Conservation (phyloP, 2,113 vertebrate genomes). For the Cranoglanis bouderius region DNA sequence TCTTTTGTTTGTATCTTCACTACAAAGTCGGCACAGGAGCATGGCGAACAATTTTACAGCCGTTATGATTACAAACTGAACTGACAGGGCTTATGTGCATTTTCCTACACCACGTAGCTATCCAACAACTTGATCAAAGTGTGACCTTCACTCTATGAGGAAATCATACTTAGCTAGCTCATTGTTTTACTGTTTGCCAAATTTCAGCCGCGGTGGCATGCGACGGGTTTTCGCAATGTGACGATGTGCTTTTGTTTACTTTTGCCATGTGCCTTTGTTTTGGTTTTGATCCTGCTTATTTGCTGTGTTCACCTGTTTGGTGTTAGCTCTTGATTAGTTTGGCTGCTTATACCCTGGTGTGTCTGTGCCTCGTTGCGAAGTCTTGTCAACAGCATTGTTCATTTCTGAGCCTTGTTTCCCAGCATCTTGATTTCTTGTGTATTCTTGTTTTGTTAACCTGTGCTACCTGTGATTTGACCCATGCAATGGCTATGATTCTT, state of each 20-base stretch:
- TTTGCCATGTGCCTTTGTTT: not conserved
- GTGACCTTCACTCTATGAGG: not conserved
- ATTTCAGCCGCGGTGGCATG: not conserved
- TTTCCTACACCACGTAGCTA: no score
- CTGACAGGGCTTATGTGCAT: no score
- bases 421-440: not conserved
- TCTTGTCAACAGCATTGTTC: not conserved
- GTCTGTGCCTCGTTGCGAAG: not conserved
- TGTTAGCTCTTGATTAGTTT: not conserved
- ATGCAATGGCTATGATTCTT: not conserved
- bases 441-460: not conserved
- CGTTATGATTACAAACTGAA: no score
- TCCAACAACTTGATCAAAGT: not conserved
- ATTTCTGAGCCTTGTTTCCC: not conserved
- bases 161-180: not conserved
- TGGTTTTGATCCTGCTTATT: not conserved
- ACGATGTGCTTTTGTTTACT: not conserved
- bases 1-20: not conserved
- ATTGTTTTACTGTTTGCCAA: not conserved
- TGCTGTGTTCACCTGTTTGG: not conserved
- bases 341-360: not conserved
- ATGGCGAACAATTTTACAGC: not conserved
- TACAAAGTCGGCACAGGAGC: not conserved
- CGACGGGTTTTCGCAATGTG: not conserved
- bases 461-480: not conserved